Base-by-base conservation (phyloP, 1,140 invertebrate species). In the Drosophila baimaii region DNA sequence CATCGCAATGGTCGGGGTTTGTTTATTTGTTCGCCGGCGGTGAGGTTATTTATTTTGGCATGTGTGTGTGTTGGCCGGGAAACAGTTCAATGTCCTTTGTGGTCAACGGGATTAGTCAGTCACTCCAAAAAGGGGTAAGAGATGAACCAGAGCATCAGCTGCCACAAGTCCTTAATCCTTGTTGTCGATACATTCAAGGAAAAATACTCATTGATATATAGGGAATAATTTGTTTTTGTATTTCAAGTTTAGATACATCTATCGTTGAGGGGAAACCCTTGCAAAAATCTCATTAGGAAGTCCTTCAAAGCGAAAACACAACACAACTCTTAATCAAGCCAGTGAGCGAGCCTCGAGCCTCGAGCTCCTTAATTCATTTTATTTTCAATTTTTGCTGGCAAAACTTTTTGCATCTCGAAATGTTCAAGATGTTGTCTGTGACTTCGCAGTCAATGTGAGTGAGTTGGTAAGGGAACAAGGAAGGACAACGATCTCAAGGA, bases 11-110 rank as follows among this genome's bases (percentile, higher is more conserved):
- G 37, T 58, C 52, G 31, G 44, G 29, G 73, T 66, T 76, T 76
- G 62, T 76, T 76, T 58, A 58, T 72, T 75, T 57, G 37, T 61
- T 71, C 49, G 41, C 27, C 54, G 35, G 43, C 65, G 59, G 62
- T 62, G 54, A 35, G 56, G 65, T 54, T 85, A 64, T 85, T 80
- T 69, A 84, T 84, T 85, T 85, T 66, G 59, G 66, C 69, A 46
- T 81, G 78, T 82, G 63, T 75, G 61, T 80, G 59, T 31, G 62
- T 7, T 19, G 21, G 23, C 21, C 21, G 17, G 31, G 37, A 39
- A 35, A 31, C 65, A 69, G 82, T 86, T 86, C 82, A 86, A 88
- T 66, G 79, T 41, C 83, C 75, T 75, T 33, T 61, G 58, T 57
- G 54, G 62, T 68, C 62, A 77, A 66, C 55, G 46, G 39, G 47